phyloP scores from a whole-genome alignment of 2,113 vertebrate genomes.

The Ciconia stormi region DNA sequence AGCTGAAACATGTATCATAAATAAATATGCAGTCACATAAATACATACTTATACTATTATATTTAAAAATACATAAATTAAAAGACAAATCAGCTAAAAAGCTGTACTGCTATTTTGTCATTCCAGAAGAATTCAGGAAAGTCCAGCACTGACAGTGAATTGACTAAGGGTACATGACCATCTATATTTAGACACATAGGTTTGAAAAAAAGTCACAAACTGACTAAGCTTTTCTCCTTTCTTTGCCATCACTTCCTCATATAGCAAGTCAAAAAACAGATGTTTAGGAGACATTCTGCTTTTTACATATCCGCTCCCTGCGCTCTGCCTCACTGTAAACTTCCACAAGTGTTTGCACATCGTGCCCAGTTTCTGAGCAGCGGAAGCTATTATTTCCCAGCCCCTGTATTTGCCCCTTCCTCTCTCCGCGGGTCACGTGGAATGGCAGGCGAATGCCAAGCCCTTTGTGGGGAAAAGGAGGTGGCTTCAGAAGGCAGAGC shows the following conservation, averaged over 20 bases:
- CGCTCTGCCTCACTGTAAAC: neutral
- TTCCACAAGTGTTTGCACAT: neutral
- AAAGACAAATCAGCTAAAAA: neutral
- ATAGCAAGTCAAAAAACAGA: neutral
- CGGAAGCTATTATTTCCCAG: fast-evolving
- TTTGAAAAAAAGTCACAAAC: neutral
- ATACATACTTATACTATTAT: fast-evolving
- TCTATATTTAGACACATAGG: neutral
- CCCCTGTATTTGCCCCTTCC: neutral
- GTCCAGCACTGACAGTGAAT: neutral
- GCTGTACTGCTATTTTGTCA: neutral
- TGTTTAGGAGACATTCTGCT: neutral
- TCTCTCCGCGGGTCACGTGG: neutral
- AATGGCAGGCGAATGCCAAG: neutral
- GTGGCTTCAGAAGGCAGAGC: neutral
- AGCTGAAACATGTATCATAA: neutral
- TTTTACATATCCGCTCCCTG: neutral
- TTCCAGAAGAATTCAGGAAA: neutral
- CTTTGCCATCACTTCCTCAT: neutral
- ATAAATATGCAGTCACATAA: neutral
- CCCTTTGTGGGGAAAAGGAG: neutral
- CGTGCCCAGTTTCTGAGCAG: neutral
- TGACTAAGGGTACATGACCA: neutral
- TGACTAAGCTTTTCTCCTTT: neutral
- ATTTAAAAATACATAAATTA: neutral